Base-by-base conservation (phyloP, 2,797 vertebrate genomes). In the Potorous gilbertii region DNA sequence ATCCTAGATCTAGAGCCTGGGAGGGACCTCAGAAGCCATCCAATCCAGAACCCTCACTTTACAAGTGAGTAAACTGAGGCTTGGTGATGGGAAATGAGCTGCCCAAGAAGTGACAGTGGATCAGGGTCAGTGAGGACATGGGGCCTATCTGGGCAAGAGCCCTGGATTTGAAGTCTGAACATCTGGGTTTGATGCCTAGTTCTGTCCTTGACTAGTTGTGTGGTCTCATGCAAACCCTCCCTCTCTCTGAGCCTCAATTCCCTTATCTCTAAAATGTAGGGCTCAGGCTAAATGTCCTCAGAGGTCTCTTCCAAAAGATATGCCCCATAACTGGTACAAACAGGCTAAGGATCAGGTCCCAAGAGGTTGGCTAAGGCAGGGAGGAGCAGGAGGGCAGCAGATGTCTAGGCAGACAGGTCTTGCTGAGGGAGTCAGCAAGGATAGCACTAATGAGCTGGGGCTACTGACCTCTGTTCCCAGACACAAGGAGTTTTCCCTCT, bases 1-100 rank as follows among this genome's bases (percentile, higher is more conserved):
- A 95, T 97, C 40, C 95, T 97, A 59, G 40, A 97, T 87, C 24
- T 93, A 46, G 16, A 34, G n/a, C 40, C 55, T 96, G 24, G 92
- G 50, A 96, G 74, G 96, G 40, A 8, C 93, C 87, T 89, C 93
- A 90, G 50, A 96, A 92, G 52, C n/a, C 92, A 55, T 46, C 40
- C 74, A 95, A 8, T 62, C 89, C 28, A 95, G 59, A 24, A 9
- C 9, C 8, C 40, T 87, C 21, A 27, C 74, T 46, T 87, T 50
- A 50, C 21, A 11, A 21, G 27, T 87, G 74, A 27, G 40, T 40
- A 87, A 87, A 87, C 6, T 87, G 40, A 87, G 40, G 21, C 74
- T 40, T 24, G 50, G 40, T 18, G 74, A 46, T 46, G 74, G 21
- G 40, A 87, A 87, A 2, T 46, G 8, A 46, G 21, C 40, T n/a